A percentile compares a stretch with the other conserved stretches of the same genome.
Evolutionary conservation across 2,113 vertebrate species (phyloP).

Genomic region (Chloebia gouldiae): DNA sequence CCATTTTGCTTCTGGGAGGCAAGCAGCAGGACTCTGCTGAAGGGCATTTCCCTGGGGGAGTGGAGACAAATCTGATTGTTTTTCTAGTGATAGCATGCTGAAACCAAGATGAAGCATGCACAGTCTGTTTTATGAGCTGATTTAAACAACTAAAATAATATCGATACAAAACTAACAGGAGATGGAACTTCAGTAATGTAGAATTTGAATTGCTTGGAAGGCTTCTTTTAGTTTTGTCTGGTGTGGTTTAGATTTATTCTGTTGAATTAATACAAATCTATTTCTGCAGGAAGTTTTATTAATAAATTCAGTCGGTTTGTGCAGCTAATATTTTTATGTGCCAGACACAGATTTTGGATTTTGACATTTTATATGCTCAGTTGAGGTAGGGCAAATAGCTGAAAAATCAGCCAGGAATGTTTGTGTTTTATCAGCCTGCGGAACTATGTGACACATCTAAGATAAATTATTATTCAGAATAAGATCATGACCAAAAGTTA

Average conservation of each 20-base stretch:
- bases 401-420: background rate
- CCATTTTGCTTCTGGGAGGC: background rate
- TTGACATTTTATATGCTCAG: background rate
- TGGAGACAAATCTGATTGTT: background rate
- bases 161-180: fast-evolving
- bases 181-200: background rate
- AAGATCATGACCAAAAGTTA: background rate
- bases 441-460: background rate
- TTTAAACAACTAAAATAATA: background rate
- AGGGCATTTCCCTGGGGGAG: background rate
- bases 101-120: background rate
- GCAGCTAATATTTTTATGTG: background rate
- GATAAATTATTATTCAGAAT: background rate
- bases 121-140: background rate
- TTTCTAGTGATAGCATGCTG: background rate
- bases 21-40: background rate
- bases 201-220: background rate
- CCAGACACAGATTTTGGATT: background rate
- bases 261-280: background rate
- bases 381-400: background rate
- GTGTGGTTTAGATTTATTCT: background rate
- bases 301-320: background rate
- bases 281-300: background rate
- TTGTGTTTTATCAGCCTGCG: background rate
- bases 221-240: background rate